Evolutionary conservation across 1,140 invertebrate genomes (phyloP).

Genomic region (Pemphigus obesinymphae): DNA sequence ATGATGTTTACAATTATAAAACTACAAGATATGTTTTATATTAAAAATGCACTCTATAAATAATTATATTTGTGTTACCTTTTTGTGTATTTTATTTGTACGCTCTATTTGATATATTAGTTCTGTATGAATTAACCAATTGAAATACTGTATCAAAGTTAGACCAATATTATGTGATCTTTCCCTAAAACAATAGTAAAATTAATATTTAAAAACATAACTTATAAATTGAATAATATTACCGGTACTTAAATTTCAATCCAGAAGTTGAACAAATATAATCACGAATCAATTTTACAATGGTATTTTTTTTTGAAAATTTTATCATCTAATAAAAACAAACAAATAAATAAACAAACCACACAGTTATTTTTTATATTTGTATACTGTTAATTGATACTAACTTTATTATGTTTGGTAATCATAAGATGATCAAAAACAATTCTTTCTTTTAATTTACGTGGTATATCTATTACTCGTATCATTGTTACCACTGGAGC

Average conservation of each 20-base stretch:
- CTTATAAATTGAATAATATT: not conserved
- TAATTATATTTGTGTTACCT: not conserved
- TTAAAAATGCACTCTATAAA: not conserved
- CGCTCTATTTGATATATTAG: not conserved
- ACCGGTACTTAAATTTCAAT: not conserved
- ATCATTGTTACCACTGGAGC: constrained; percentile 2
- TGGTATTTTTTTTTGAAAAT: not conserved
- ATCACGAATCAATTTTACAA: not conserved
- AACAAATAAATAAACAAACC: not conserved
- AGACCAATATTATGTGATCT: not conserved
- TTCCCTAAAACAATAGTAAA: not conserved
- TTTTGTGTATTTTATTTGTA: not conserved
- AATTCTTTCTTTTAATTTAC: not conserved
- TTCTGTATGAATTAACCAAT: not conserved
- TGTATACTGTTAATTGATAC: not conserved
- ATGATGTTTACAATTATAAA: too few species aligned
- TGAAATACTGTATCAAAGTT: constrained; percentile 12
- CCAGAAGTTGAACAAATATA: not conserved
- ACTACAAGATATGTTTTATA: not conserved
- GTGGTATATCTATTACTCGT: not conserved
- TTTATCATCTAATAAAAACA: not conserved
- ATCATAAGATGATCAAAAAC: not conserved
- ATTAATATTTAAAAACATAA: not conserved
- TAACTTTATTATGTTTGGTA: not conserved
- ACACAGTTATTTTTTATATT: not conserved